Evolutionary conservation across 2,797 vertebrate genomes (phyloP).

Genomic region (Premnoplex brunnescens): DNA sequence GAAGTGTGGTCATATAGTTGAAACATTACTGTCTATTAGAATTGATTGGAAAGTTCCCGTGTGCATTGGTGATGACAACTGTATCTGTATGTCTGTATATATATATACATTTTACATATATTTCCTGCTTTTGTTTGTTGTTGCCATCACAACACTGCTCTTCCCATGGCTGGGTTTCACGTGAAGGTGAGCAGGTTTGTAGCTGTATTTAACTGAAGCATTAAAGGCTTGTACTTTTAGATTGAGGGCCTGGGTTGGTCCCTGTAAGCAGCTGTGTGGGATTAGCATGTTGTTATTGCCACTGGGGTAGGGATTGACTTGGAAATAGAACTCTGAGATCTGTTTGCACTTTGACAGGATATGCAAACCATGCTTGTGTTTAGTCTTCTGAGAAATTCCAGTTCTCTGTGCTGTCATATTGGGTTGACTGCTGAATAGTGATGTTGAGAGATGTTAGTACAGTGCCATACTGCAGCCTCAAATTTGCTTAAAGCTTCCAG

Average conservation of each 20-base stretch:
- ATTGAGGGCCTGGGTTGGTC: background rate
- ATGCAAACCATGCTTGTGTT: background rate
- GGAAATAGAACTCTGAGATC: background rate
- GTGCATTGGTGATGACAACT: background rate
- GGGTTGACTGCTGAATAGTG: background rate
- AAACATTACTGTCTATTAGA: background rate
- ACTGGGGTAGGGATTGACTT: background rate
- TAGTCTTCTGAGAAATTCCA: background rate
- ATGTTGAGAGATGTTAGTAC: background rate
- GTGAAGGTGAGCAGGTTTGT: background rate
- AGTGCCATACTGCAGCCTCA: background rate
- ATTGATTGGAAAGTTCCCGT: background rate
- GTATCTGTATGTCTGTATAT: background rate
- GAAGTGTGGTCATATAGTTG: background rate
- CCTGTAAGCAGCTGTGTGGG: background rate
- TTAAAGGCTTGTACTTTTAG: conserved; percentile 14
- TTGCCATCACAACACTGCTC: background rate
- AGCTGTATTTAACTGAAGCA: background rate
- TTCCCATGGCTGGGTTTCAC: background rate
- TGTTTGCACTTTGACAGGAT: background rate
- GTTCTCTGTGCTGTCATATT: background rate
- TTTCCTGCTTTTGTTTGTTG: background rate
- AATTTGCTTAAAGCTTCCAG: background rate
- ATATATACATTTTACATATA: accelerated
- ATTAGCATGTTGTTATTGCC: background rate